A percentile compares a stretch with the other conserved stretches of the same genome.
Evolutionary conservation across 2,797 vertebrate species (phyloP).

Genomic region (Ceryle rudis): DNA sequence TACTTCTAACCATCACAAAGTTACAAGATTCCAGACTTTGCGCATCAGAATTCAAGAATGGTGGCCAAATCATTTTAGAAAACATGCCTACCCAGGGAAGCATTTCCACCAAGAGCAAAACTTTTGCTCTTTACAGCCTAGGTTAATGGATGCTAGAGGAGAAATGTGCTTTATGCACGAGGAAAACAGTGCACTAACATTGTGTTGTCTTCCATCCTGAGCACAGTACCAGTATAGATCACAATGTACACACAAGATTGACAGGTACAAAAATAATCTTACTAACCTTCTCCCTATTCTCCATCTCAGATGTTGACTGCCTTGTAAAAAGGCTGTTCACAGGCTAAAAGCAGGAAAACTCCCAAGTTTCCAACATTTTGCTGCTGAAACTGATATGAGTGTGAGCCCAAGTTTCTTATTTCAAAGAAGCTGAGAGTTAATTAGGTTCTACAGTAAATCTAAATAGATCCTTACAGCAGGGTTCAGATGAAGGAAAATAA

Average conservation of each 20-base stretch:
- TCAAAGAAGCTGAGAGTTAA: slow-evolving; percentile 43
- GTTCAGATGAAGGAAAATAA: slow-evolving; percentile 34
- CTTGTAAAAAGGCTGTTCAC: slow-evolving; percentile 9
- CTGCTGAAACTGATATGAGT: slow-evolving; percentile 18
- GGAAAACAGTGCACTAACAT: background rate
- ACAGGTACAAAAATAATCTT: background rate
- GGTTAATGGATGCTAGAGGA: background rate
- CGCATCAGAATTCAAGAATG: background rate
- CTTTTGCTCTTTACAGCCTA: background rate
- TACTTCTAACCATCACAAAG: background rate
- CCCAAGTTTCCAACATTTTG: slow-evolving; percentile 36
- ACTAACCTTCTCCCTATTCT: background rate
- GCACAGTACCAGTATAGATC: background rate
- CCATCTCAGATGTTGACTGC: background rate
- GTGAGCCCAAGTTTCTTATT: slow-evolving; percentile 20
- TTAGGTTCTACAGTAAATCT: slow-evolving; percentile 13
- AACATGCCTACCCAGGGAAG: background rate
- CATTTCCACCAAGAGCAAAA: background rate
- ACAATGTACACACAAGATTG: background rate
- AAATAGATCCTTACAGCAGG: background rate
- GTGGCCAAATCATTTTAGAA: background rate
- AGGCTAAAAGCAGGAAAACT: slow-evolving; percentile 44
- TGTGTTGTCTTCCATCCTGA: background rate
- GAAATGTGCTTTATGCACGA: background rate
- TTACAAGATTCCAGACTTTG: background rate